These are phyloP conservation scores for Potamarius usumacintae DNA, from an alignment of 2,113 vertebrate species.

Conservation along the genomic window DNA sequence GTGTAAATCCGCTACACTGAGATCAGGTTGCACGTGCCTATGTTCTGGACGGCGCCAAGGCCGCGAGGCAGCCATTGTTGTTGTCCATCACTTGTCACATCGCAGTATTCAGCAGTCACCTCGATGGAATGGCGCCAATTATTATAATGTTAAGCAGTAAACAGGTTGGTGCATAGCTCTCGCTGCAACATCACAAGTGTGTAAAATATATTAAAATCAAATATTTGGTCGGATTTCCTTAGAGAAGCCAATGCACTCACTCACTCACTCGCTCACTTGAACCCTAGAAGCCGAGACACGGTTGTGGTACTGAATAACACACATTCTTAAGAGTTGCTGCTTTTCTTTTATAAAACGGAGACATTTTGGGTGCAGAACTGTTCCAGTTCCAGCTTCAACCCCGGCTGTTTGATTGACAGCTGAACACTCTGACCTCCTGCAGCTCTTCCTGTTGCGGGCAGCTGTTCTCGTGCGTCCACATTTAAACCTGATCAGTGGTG, in stretches of 20 bases:
- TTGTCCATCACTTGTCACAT: constrained; percentile 12
- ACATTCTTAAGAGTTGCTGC: no score
- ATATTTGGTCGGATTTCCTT: neutral
- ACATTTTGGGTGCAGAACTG: neutral
- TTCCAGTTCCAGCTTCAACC: neutral
- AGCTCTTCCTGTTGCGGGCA: constrained; percentile 60
- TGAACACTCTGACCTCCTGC: constrained; percentile 27
- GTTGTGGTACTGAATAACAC: neutral
- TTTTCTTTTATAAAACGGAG: neutral
- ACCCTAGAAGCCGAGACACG: neutral
- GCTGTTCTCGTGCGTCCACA: constrained; percentile 68
- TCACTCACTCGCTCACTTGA: neutral
- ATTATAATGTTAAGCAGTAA: constrained; percentile 28
- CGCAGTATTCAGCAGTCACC: neutral
- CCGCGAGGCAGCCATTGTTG: constrained; percentile 13
- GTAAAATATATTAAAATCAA: neutral
- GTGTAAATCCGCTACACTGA: constrained; percentile 30
- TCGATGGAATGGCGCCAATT: neutral
- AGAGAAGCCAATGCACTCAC: neutral
- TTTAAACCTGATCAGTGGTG: constrained; percentile 69
- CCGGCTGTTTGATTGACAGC: constrained; percentile 32
- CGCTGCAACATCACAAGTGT: neutral
- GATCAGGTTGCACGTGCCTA: neutral
- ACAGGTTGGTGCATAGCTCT: neutral
- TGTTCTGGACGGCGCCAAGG: constrained; percentile 2